phyloP scores from a whole-genome alignment of 2,888 invertebrate genomes.

The Hyposoter dolosus region DNA sequence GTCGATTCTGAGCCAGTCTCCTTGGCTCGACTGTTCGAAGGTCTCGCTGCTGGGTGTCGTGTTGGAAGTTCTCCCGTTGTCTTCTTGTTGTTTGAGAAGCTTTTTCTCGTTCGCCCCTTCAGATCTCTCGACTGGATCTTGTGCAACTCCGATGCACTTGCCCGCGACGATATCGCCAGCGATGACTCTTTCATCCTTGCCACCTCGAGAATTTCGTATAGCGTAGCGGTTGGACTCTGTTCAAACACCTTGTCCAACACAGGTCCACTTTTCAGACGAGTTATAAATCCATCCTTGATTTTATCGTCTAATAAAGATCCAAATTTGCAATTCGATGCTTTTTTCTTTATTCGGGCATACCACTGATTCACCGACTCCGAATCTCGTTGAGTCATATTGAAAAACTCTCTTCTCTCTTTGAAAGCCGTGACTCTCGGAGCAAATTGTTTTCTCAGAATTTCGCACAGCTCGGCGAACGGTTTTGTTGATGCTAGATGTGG shows the following conservation, averaged over 20 bases:
- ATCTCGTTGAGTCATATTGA: conserved; percentile 73
- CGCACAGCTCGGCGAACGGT: conserved; percentile 64
- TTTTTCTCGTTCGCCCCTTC: background rate
- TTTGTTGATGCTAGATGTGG: conserved; percentile 69
- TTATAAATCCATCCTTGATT: conserved; percentile 74
- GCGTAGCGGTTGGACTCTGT: conserved; percentile 48
- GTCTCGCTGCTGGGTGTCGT: conserved; percentile 3
- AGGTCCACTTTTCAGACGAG: conserved; percentile 63
- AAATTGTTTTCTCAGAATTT: conserved; percentile 66
- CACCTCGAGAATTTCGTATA: conserved; percentile 57
- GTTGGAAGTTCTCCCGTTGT: background rate
- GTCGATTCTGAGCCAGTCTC: background rate
- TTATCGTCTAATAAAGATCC: conserved; percentile 67
- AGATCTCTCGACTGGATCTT: background rate
- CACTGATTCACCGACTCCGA: conserved; percentile 63
- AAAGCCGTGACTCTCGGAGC: conserved; percentile 64
- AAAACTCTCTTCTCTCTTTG: conserved; percentile 69
- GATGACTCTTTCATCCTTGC: conserved; percentile 68
- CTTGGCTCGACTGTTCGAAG: conserved; percentile 7
- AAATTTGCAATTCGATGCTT: conserved; percentile 67
- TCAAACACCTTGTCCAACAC: conserved; percentile 67
- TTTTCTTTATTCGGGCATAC: conserved; percentile 77
- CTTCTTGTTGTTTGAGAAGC: background rate
- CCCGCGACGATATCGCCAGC: conserved; percentile 44
- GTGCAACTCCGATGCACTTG: conserved; percentile 14